Percentiles rank a stretch among this genome's conserved stretches.
Conservation (phyloP, 1,140 invertebrate species). For the Solen grandis region DNA sequence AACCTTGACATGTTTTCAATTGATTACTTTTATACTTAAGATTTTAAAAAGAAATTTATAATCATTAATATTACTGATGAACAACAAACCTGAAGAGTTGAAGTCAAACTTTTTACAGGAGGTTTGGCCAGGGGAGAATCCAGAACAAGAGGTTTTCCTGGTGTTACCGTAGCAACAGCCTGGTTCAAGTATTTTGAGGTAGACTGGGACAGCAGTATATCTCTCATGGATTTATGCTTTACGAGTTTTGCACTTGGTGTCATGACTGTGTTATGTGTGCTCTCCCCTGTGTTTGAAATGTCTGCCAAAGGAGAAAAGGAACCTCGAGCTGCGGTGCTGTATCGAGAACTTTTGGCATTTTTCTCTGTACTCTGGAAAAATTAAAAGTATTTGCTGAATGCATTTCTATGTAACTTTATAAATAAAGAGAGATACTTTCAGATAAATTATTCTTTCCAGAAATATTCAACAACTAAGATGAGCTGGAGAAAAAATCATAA, state of each 20-base stretch:
- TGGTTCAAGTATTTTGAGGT: slow-evolving; percentile 44
- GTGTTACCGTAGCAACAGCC: slow-evolving; percentile 42
- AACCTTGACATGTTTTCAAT: too few species aligned
- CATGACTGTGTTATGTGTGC: background rate
- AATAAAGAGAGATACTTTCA: too few species aligned
- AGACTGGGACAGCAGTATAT: slow-evolving; percentile 39
- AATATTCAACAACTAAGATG: too few species aligned
- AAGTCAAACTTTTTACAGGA: slow-evolving; percentile 73
- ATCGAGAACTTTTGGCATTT: too few species aligned
- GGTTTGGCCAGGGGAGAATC: slow-evolving; percentile 34
- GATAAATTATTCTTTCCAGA: too few species aligned
- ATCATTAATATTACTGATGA: too few species aligned
- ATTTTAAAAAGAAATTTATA: too few species aligned
- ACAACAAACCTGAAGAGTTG: slow-evolving; percentile 73
- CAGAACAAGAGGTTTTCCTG: background rate
- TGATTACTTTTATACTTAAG: too few species aligned
- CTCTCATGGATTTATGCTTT: slow-evolving; percentile 56
- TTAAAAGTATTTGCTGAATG: too few species aligned
- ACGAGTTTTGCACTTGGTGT: background rate
- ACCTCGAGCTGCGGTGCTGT: too few species aligned
- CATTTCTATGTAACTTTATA: too few species aligned
- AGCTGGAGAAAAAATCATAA: too few species aligned
- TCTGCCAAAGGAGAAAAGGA: slow-evolving; percentile 26
- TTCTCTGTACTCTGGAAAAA: background rate
- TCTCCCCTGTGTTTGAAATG: slow-evolving; percentile 4